phyloP scores from a whole-genome alignment of 2,888 invertebrate genomes.

The Andrena praecox region DNA sequence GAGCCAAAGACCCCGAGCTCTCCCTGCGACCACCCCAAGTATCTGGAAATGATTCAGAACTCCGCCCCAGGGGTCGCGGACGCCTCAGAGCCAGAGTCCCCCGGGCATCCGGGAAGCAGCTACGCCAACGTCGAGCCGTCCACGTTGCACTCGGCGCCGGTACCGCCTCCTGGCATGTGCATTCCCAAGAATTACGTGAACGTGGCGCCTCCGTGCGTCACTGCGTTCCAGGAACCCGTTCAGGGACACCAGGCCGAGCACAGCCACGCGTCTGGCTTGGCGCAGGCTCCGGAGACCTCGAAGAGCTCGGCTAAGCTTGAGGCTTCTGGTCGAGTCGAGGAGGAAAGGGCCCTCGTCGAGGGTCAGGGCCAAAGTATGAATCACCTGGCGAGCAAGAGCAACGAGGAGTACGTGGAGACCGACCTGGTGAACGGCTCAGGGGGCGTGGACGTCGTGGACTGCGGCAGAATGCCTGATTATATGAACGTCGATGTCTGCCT shows the following conservation, averaged over 20 bases:
- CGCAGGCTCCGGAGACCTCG: slow-evolving; percentile 9
- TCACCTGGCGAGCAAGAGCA: slow-evolving; percentile 8
- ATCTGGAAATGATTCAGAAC: slow-evolving; percentile 68
- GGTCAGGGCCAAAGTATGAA: slow-evolving; percentile 19
- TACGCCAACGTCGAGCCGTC: slow-evolving; percentile 73
- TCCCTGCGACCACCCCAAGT: slow-evolving; percentile 72
- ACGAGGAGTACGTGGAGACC: slow-evolving; percentile 63
- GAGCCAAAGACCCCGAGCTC: slow-evolving; percentile 80
- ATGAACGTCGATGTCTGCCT: slow-evolving; percentile 73
- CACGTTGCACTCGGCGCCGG: slow-evolving; percentile 61
- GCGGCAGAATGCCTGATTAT: slow-evolving; percentile 77
- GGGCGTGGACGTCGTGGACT: slow-evolving; percentile 68
- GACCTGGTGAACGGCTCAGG: slow-evolving; percentile 52
- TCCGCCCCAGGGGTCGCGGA: slow-evolving; percentile 9
- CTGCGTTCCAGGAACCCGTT: slow-evolving; percentile 34
- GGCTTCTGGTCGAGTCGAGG: background rate
- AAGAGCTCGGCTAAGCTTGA: slow-evolving; percentile 35
- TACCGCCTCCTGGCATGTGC: slow-evolving; percentile 79
- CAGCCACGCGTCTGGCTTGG: slow-evolving; percentile 6
- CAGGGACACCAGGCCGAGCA: slow-evolving; percentile 38
- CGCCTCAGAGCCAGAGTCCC: slow-evolving; percentile 32
- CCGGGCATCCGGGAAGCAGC: slow-evolving; percentile 53
- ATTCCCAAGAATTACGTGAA: slow-evolving; percentile 79
- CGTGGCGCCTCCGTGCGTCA: slow-evolving; percentile 51
- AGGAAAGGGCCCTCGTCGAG: slow-evolving; percentile 18